These are phyloP conservation scores for Glyphotaelius pellucidus DNA, from an alignment of 2,888 invertebrate species.

Conservation along the genomic window DNA sequence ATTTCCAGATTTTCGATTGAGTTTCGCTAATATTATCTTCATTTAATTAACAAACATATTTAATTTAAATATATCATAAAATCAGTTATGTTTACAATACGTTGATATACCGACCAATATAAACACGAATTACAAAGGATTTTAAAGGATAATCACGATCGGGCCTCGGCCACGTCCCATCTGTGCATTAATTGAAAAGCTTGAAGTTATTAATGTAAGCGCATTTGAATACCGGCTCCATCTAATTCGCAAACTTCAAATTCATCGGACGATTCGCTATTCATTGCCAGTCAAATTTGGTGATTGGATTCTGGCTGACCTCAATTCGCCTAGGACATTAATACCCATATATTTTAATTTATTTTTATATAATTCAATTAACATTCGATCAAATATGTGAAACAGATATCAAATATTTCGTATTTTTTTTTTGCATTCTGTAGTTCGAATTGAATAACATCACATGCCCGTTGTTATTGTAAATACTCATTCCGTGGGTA, in stretches of 20 bases:
- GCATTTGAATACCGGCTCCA: slow-evolving; percentile 4
- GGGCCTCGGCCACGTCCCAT: neutral
- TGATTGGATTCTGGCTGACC: neutral
- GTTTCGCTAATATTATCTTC: too few relatives aligned
- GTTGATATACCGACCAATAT: neutral
- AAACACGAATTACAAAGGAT: neutral
- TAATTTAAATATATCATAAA: too few relatives aligned
- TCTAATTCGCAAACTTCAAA: slow-evolving; percentile 28
- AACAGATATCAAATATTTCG: too few relatives aligned
- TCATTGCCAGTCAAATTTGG: neutral
- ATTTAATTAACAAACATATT: too few relatives aligned
- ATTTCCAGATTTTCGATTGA: too few relatives aligned
- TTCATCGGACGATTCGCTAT: slow-evolving; percentile 14
- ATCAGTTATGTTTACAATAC: neutral
- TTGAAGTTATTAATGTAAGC: slow-evolving; percentile 12
- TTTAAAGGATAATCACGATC: neutral
- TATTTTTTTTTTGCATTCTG: too few relatives aligned
- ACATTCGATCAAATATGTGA: too few relatives aligned
- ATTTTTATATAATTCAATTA: too few relatives aligned
- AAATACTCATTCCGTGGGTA: too few relatives aligned
- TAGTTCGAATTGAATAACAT: too few relatives aligned
- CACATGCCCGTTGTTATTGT: too few relatives aligned
- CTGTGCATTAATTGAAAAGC: neutral
- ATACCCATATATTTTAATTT: neutral
- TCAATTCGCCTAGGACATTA: neutral